Base-by-base conservation (phyloP, 2,888 invertebrate genomes). In the Ormyrus pomaceus region DNA sequence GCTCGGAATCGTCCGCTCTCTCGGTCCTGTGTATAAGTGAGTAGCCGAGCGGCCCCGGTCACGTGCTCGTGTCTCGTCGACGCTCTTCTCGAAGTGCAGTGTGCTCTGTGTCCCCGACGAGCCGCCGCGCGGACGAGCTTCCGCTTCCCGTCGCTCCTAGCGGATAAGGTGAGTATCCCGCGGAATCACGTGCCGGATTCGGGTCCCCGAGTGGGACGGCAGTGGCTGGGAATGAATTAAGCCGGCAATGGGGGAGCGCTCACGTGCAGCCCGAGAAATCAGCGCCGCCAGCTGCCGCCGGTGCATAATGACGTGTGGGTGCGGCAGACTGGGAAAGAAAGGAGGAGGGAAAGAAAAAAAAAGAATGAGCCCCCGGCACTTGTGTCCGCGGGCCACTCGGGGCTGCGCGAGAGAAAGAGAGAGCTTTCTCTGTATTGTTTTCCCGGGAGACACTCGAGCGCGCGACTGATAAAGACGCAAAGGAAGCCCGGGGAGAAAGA, bases 351-450 rank as follows among this genome's bases (percentile, higher is more conserved):
- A 11, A 19, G 19, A 51, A 56, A 8, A 59, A 56, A 8, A 34
- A 6, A 70, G 9, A 51, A 50, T 46, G 10, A 19, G 53, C 34
- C 58, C 19, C 10, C 9, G 58, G 65, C 71, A 71, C 58, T 70
- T 65, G 62, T 58, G 58, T 58, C 62, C 56, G 51, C 13, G 53
- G 76, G 34, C 59, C 46, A 70, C 55, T 53, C 53, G 59, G 51
- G 53, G 34, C 19, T 69, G 6, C 46, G 51, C 7, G 46, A 58
- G 13, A 48, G 51, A 45, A 45, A 34, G 9, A 34, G 34, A 34
- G 34, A 34, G 51, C 13, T 61, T 8, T 59, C 19, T 53, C 50
- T 46, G 69, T 74, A 74, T 74, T 74, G 68, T 79, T 69, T 74
- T 74, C 74, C 50, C 69, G 46, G 56, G 77, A 65, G 69, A 70